phyloP scores from a whole-genome alignment of 2,888 invertebrate genomes.

The Campaea margaritaria region DNA sequence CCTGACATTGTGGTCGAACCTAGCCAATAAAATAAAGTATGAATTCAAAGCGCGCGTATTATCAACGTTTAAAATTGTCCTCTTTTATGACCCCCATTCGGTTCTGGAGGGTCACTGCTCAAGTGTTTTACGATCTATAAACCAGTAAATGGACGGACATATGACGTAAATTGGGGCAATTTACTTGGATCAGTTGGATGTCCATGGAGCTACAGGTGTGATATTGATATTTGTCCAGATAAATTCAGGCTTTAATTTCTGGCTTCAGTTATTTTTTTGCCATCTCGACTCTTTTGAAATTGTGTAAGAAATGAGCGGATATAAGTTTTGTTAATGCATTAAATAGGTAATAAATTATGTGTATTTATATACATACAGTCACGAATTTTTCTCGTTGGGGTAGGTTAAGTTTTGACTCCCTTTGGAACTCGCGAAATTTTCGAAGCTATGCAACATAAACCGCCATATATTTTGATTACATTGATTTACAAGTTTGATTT shows the following conservation, averaged over 20 bases:
- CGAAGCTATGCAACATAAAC: too few relatives aligned
- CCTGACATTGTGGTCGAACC: too few relatives aligned
- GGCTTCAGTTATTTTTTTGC: constrained; percentile 13
- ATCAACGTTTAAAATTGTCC: constrained; percentile 17
- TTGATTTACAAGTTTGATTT: too few relatives aligned
- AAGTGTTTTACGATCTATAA: constrained; percentile 62
- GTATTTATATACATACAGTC: too few relatives aligned
- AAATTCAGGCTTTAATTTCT: not conserved
- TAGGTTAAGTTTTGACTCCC: too few relatives aligned
- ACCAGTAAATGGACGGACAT: constrained; percentile 58
- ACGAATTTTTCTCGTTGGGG: too few relatives aligned
- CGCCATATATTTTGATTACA: too few relatives aligned
- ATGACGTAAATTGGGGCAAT: constrained; percentile 50
- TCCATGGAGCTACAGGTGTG: constrained; percentile 56
- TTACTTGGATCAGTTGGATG: constrained; percentile 36
- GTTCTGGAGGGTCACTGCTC: constrained; percentile 29
- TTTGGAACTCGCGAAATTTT: too few relatives aligned
- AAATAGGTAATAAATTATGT: too few relatives aligned
- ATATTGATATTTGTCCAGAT: constrained; percentile 18
- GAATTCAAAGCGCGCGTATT: too few relatives aligned
- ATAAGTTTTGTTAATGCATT: too few relatives aligned
- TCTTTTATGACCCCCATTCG: constrained; percentile 23
- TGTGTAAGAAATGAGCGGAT: not conserved
- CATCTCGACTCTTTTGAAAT: too few relatives aligned
- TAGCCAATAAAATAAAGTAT: not conserved